phyloP scores from a whole-genome alignment of 2,113 vertebrate genomes.

The Ailuropoda melanoleuca region DNA sequence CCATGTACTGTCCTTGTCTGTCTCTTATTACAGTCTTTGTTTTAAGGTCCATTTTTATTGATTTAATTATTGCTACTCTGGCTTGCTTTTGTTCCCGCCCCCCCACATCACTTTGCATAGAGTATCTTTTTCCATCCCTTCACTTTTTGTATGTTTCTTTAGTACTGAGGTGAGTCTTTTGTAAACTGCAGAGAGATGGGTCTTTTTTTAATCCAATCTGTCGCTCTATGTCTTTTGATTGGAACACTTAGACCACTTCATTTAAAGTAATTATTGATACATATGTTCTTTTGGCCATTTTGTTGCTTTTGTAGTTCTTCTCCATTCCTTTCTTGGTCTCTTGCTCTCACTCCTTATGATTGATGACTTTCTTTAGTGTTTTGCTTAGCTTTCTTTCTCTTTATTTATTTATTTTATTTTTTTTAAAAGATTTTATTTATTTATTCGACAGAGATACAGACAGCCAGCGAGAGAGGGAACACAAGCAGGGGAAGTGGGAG shows the following conservation, averaged over 20 bases:
- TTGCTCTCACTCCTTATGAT: not conserved
- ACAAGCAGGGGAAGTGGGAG: no score
- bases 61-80: not conserved
- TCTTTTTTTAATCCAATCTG: not conserved
- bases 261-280: not conserved
- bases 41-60: not conserved
- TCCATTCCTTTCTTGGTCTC: not conserved
- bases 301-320: not conserved
- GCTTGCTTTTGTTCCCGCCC: not conserved
- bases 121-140: not conserved
- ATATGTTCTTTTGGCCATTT: not conserved
- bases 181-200: not conserved
- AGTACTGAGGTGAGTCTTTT: not conserved
- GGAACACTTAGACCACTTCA: not conserved
- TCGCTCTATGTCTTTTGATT: not conserved
- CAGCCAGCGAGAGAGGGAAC: no score
- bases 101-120: not conserved
- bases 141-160: not conserved
- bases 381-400: not conserved
- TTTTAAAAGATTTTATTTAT: no score
- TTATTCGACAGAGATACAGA: no score
- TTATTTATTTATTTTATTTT: no score
- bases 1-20: not conserved
- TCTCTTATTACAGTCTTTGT: not conserved
- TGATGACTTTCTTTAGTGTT: not conserved